phyloP scores from a whole-genome alignment of 2,113 vertebrate genomes.

The Raja brachyura region DNA sequence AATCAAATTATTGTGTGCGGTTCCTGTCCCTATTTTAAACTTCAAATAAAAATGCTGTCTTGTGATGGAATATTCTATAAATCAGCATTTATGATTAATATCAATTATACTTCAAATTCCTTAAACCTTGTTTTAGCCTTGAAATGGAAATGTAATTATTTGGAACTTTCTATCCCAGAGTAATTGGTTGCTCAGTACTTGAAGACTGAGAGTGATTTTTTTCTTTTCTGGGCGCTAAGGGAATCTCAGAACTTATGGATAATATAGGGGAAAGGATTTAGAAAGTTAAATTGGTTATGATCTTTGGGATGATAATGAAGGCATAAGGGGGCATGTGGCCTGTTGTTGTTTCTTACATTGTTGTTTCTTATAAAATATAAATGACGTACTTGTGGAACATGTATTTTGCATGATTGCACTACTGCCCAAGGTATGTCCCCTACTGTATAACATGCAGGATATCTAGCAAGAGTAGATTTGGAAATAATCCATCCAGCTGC shows the following conservation, averaged over 20 bases:
- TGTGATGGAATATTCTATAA: not conserved
- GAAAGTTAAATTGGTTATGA: too few relatives aligned
- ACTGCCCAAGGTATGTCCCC: not conserved
- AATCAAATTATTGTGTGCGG: not conserved
- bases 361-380: not conserved
- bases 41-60: not conserved
- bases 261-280: too few relatives aligned
- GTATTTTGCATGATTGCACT: not conserved
- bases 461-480: not conserved
- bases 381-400: not conserved
- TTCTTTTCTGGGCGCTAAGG: too few relatives aligned
- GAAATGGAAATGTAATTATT: too few relatives aligned
- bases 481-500: not conserved
- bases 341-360: too few relatives aligned
- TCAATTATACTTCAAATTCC: not conserved
- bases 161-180: too few relatives aligned
- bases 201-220: too few relatives aligned
- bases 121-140: not conserved
- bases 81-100: not conserved
- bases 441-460: not conserved
- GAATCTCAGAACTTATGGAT: too few relatives aligned
- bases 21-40: not conserved
- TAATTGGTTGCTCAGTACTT: too few relatives aligned
- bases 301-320: too few relatives aligned
- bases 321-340: too few relatives aligned